Conservation (phyloP, 1,140 invertebrate species). For the Neuroterus valhalla region DNA sequence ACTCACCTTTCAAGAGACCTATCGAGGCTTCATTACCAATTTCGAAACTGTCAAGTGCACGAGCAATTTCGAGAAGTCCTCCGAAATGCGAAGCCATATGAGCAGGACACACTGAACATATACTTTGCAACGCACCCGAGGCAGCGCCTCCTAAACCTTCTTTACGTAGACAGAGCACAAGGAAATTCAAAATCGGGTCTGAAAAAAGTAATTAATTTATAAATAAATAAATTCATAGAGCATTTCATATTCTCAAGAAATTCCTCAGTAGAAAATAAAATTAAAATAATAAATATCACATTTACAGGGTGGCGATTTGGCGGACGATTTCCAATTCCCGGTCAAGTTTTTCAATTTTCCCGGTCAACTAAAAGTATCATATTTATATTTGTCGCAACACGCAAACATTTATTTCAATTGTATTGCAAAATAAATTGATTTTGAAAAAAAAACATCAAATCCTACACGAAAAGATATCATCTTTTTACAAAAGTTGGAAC, state of each 20-base stretch:
- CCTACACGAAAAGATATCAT: too few species aligned
- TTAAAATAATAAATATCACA: too few species aligned
- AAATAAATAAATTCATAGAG: neutral
- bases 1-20: constrained; percentile 85
- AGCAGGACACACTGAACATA: constrained; percentile 86
- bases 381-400: too few species aligned
- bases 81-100: constrained; percentile 89
- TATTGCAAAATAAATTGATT: too few species aligned
- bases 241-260: neutral
- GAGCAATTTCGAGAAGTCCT: constrained; percentile 87
- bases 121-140: constrained; percentile 83
- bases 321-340: too few species aligned
- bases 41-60: constrained; percentile 85
- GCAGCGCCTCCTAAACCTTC: constrained; percentile 85
- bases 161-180: constrained; percentile 84
- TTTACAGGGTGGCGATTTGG: too few species aligned
- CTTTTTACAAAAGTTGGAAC: too few species aligned
- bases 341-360: too few species aligned
- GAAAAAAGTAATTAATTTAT: constrained; percentile 50
- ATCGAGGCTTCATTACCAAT: constrained; percentile 89
- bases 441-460: too few species aligned
- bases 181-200: constrained; percentile 88
- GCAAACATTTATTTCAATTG: too few species aligned
- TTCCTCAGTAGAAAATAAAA: too few species aligned
- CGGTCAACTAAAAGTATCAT: too few species aligned